Conservation (phyloP, 2,113 vertebrate species). For the Bubalus kerabau region DNA sequence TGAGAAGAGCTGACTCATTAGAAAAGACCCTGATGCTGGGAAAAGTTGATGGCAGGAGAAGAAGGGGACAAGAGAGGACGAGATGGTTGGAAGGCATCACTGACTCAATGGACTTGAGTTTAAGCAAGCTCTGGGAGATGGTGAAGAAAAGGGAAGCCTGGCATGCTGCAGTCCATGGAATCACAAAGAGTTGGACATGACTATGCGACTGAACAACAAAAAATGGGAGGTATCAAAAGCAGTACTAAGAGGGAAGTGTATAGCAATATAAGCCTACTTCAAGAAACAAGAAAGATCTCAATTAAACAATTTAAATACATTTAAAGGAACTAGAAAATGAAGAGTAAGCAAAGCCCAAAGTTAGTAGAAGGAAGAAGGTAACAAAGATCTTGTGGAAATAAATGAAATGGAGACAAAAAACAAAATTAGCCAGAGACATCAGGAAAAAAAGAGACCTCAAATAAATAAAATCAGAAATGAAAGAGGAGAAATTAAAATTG, state of each 20-base stretch:
- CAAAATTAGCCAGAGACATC: not conserved
- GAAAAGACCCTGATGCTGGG: not conserved
- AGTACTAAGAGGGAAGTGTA: not conserved
- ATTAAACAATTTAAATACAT: not conserved
- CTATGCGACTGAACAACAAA: not conserved
- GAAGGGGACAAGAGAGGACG: not conserved
- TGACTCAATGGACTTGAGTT: not conserved
- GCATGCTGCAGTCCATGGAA: not conserved
- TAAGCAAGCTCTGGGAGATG: not conserved
- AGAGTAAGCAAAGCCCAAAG: not conserved
- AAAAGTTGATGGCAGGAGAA: not conserved
- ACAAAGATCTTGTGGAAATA: not conserved
- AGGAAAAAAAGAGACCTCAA: not conserved
- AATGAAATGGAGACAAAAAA: not conserved
- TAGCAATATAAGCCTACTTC: not conserved
- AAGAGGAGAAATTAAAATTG: not conserved
- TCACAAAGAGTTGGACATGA: not conserved
- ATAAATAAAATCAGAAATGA: not conserved
- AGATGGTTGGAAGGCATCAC: not conserved
- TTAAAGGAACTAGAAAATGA: not conserved
- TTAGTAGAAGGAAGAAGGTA: not conserved
- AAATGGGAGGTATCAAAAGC: not conserved
- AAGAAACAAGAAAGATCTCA: not conserved
- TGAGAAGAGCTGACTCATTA: not conserved
- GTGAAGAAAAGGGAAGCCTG: not conserved